Conservation (phyloP, 2,888 invertebrate genomes). For the Agrotis ipsilon region DNA sequence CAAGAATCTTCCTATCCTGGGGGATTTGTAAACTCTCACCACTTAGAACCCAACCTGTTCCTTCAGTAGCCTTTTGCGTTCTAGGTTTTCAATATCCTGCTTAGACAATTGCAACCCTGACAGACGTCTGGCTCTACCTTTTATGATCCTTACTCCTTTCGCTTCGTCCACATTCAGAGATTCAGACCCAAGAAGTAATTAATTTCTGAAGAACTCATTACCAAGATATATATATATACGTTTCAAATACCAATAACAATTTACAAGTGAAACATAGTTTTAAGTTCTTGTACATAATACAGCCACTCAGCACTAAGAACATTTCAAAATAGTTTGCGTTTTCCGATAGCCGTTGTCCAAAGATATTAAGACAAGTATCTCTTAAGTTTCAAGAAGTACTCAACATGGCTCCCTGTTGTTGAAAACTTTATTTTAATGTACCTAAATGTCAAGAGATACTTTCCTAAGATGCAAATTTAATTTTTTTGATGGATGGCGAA, state of each 20-base stretch:
- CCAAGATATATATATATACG: slow-evolving; percentile 6
- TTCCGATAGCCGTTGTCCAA: slow-evolving; percentile 6
- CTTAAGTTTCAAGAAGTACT: slow-evolving; percentile 22
- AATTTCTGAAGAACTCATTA: too few relatives aligned
- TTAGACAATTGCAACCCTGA: too few relatives aligned
- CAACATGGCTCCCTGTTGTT: slow-evolving; percentile 5
- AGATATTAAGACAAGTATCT: slow-evolving; percentile 9
- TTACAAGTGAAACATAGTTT: slow-evolving; percentile 17
- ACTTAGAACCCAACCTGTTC: too few relatives aligned
- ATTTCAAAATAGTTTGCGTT: slow-evolving; percentile 28
- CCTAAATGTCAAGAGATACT: background rate
- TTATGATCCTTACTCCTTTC: too few relatives aligned
- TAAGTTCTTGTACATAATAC: background rate
- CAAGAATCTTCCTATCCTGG: too few relatives aligned
- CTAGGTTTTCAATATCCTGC: too few relatives aligned
- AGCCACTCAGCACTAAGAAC: background rate
- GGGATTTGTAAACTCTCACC: too few relatives aligned
- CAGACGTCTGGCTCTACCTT: too few relatives aligned
- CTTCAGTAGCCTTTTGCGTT: too few relatives aligned
- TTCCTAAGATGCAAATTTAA: slow-evolving; percentile 7
- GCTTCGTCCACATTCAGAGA: too few relatives aligned
- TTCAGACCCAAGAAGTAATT: too few relatives aligned
- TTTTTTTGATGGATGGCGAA: background rate
- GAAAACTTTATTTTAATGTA: slow-evolving; percentile 14
- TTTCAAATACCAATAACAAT: slow-evolving; percentile 9